Evolutionary conservation across 1,140 invertebrate genomes (phyloP), one percentile per base, ranked within the genome.

Genomic region (Drosophila ambigua): DNA sequence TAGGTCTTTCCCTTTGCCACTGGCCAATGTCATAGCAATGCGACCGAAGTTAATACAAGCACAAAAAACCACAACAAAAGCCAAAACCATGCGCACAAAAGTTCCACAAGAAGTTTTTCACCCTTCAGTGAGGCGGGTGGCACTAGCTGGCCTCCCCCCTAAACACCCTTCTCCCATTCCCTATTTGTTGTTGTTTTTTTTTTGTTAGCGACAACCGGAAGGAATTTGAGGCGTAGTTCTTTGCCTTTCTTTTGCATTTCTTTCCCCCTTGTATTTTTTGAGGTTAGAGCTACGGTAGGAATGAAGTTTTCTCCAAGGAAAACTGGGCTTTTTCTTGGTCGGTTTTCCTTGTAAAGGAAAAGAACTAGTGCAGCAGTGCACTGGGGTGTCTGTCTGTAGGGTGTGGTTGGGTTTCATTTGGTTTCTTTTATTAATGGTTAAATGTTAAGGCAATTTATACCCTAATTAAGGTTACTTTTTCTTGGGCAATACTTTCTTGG

Each of bases 11-110:
- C 15, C 35, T 39, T 23, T 16, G 41, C 7, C 68, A 23, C 54
- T 69, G 26, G 66, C 84, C 83, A 88, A 83, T 88, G 83, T 88
- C 83, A 88, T 88, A 88, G 83, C 83, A 88, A 88, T 88, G 65
- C 83, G 83, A 79, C 75, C 68, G 79, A 77, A 88, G 83, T 83
- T 88, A 77, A 79, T 79, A 88, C 79, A 71, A 78, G 35, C 35
- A 39, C 79, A 66, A 71, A 79, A 88, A 88, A 88, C 83, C 83
- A 88, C 83, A 88, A 88, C 83, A 88, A 88, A 88, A 76, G 35
- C 61, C 72, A 72, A 87, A 84, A 81, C 80, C 81, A 85, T 85
- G 81, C 81, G 81, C 81, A 85, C 55, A 48, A 73, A 84, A 66
- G 76, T 81, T 80, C 45, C 64, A 67, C 74, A 87, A 85, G 82